Base-by-base conservation (phyloP, 2,797 vertebrate species). In the Melanotaenia trifasciata region DNA sequence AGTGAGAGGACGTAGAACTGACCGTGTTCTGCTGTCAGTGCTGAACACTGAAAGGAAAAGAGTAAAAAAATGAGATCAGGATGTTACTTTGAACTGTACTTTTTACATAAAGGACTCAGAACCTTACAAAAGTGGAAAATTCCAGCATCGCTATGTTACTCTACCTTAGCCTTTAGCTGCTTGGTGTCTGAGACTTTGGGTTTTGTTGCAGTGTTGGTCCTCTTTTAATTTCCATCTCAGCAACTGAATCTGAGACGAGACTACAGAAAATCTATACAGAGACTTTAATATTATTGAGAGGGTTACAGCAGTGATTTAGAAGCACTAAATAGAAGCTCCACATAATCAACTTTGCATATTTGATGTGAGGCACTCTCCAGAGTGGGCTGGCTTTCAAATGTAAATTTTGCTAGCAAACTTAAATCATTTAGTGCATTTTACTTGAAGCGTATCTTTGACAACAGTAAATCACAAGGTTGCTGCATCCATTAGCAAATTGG, bases 401-500 rank as follows among this genome's bases (percentile, higher is more conserved):
- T 91, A 93, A 90, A 93, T 93, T 91, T 87, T 70, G 76, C 83
- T 88, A 60, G 79, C 88, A 85, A 93, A 93, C 88, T 90, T 92
- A 93, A 93, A 94, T 93, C 90, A 92, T 93, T 93, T 87, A 88
- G 86, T 87, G 74, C 80, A 75, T 93, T 92, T 90, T 89, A 93
- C 88, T 93, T 84, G 78, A 89, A 92, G 91, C 81, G 53, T 83
- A 84, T 92, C 88, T 93, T 90, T 89, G 90, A 92, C 90, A 91
- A 93, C 91, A 91, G 90, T 93, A 92, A 93, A 92, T 93, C 91
- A 92, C 90, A 92, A 93, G 91, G 89, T 92, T 94, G 91, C 89
- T 88, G 92, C 90, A 93, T 92, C 91, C 90, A 93, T 95, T 94
- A 94, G 92, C 80, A 91, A 92, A 95, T 93, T 94, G 91, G 88